A percentile compares a stretch with the other conserved stretches of the same genome.
These are phyloP conservation scores for Cantharis flavilabris DNA, from an alignment of 2,888 invertebrate genomes.

Conservation along the genomic window DNA sequence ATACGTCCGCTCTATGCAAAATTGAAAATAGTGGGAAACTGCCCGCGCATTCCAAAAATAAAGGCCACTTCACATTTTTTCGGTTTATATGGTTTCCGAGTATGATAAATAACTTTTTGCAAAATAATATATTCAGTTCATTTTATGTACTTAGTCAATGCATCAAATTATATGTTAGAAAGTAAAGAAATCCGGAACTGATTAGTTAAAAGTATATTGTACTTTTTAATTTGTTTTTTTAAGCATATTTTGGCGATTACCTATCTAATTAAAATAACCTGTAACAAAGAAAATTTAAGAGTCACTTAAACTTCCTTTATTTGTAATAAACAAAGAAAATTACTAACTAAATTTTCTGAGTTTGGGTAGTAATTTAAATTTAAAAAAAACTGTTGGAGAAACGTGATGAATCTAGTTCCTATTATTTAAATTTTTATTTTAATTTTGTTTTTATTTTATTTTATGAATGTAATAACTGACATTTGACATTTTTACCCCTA, in stretches of 20 bases:
- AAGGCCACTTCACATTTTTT: too few relatives aligned
- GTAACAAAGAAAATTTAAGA: neutral
- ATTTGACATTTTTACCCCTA: too few relatives aligned
- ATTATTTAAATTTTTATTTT: too few relatives aligned
- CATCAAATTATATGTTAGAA: conserved; percentile 1
- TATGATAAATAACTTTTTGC: neutral
- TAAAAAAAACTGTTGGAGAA: neutral
- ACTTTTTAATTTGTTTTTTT: neutral
- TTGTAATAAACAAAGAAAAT: neutral
- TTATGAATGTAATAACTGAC: too few relatives aligned
- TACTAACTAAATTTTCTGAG: neutral
- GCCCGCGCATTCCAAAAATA: too few relatives aligned
- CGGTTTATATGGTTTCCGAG: too few relatives aligned
- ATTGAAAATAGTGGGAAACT: too few relatives aligned
- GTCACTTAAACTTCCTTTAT: neutral
- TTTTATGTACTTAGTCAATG: neutral
- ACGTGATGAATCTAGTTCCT: too few relatives aligned
- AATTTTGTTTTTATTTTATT: too few relatives aligned
- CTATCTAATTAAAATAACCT: neutral
- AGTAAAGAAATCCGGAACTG: conserved; percentile 11
- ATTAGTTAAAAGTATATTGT: neutral
- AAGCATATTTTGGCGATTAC: neutral
- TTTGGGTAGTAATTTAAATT: neutral
- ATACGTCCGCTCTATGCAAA: too few relatives aligned
- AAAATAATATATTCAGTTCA: neutral